phyloP scores from a whole-genome alignment of 2,888 invertebrate species.

The Tetranychus truncatus region DNA sequence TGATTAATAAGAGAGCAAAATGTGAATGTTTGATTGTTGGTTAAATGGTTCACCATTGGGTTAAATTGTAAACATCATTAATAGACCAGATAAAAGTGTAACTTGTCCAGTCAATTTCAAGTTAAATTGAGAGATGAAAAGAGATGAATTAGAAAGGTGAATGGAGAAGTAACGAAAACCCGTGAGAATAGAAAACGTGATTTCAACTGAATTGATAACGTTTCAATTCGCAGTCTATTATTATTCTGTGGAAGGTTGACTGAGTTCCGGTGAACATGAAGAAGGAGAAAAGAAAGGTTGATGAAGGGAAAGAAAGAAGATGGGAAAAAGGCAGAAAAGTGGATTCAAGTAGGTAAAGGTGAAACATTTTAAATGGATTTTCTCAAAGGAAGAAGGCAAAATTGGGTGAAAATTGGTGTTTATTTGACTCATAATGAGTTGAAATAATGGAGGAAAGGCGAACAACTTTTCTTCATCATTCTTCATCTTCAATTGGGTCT shows the following conservation, averaged over 20 bases:
- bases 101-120: background rate
- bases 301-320: background rate
- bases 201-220: background rate
- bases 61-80: too few species aligned
- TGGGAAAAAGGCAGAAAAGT: background rate
- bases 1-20: too few species aligned
- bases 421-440: background rate
- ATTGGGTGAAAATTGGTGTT: background rate
- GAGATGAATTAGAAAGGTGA: background rate
- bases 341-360: background rate
- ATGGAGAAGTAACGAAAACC: background rate
- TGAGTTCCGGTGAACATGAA: background rate
- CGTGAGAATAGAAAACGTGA: background rate
- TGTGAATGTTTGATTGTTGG: too few species aligned
- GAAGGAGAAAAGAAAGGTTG: background rate
- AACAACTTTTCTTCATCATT: background rate
- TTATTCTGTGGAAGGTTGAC: background rate
- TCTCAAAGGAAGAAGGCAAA: background rate
- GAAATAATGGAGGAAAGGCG: background rate
- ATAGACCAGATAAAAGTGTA: too few species aligned
- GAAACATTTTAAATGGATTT: background rate
- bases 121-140: background rate
- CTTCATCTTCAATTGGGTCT: too few species aligned
- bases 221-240: background rate
- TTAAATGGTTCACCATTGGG: too few species aligned